These are phyloP conservation scores for Oligia fasciuncula DNA, from an alignment of 2,888 invertebrate genomes.

Conservation along the genomic window DNA sequence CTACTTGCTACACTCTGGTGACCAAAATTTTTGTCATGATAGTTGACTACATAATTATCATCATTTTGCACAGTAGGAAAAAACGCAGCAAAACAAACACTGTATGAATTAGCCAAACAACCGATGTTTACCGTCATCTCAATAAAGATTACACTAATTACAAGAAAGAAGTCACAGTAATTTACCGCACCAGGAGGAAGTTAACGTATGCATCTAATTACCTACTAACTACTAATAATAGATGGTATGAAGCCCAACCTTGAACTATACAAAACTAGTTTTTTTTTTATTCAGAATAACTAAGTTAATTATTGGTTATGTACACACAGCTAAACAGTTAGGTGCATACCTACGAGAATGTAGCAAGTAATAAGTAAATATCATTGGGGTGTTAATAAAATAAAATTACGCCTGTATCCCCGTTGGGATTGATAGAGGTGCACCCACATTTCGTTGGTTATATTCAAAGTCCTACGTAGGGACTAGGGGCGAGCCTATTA, in stretches of 20 bases:
- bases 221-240: constrained; percentile 1
- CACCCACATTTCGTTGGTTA: neutral
- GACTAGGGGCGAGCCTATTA: neutral
- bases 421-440: neutral
- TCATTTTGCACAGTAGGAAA: too few species aligned
- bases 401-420: too few species aligned
- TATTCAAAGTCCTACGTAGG: too few species aligned
- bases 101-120: neutral
- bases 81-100: constrained; percentile 7
- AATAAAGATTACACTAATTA: constrained; percentile 30
- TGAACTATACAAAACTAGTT: constrained; percentile 5
- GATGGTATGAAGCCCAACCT: neutral
- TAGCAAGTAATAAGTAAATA: neutral
- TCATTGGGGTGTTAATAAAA: neutral
- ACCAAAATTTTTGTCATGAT: too few species aligned
- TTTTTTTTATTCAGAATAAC: neutral
- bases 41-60: too few species aligned
- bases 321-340: neutral
- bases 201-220: neutral
- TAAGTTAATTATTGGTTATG: constrained; percentile 5
- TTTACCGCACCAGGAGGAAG: constrained; percentile 21
- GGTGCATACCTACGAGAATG: neutral
- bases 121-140: constrained; percentile 20
- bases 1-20: too few species aligned
- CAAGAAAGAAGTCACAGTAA: constrained; percentile 7